These are phyloP conservation scores for Muscicapa striata DNA, from an alignment of 2,797 vertebrate genomes.

Conservation along the genomic window DNA sequence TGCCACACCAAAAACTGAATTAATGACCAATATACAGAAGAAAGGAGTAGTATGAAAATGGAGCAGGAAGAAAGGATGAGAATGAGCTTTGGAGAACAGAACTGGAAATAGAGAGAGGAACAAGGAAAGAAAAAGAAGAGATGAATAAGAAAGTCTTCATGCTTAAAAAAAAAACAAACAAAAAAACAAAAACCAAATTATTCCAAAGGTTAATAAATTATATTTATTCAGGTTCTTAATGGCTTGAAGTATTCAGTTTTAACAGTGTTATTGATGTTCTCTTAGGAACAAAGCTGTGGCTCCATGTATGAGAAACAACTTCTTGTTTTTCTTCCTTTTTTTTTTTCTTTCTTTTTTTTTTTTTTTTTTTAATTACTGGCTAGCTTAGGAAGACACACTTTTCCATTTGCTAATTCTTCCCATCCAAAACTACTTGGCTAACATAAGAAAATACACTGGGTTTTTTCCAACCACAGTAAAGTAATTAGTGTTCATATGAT, in stretches of 20 bases:
- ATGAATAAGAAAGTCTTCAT: neutral
- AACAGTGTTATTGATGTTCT: neutral
- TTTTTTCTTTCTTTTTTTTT: neutral
- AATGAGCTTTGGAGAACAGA: neutral
- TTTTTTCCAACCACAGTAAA: neutral
- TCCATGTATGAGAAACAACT: neutral
- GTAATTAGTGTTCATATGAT: neutral
- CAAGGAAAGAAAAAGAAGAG: neutral
- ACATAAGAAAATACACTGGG: neutral
- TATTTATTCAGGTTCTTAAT: neutral
- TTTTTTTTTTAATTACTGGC: neutral
- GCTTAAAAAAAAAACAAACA: neutral
- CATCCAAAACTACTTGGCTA: neutral
- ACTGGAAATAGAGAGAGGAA: neutral
- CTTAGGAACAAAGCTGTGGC: neutral
- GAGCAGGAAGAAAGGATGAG: neutral
- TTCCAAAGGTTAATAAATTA: neutral
- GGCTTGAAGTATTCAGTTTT: neutral
- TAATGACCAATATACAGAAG: neutral
- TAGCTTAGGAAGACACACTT: neutral
- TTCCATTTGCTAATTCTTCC: neutral
- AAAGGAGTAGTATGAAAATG: neutral
- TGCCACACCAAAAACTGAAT: neutral
- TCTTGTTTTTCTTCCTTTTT: accelerated
- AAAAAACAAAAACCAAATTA: neutral